Conservation (phyloP, 1,140 invertebrate species). For the Drosophila miranda region DNA sequence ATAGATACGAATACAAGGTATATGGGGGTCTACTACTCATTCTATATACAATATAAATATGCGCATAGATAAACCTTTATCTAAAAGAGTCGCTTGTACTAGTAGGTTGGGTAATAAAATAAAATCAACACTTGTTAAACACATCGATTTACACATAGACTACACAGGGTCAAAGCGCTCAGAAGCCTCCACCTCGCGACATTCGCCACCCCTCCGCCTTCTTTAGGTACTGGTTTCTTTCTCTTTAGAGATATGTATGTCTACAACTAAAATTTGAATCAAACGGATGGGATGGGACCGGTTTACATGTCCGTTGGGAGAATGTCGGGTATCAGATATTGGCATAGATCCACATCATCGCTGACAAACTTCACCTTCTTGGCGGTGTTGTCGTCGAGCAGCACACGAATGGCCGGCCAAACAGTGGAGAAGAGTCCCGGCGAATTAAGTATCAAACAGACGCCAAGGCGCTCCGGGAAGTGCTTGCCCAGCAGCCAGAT, state of each 20-base stretch:
- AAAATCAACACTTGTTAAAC: slow-evolving; percentile 59
- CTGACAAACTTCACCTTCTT: slow-evolving; percentile 88
- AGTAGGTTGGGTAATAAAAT: slow-evolving; percentile 64
- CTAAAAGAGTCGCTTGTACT: slow-evolving; percentile 68
- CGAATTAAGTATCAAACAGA: slow-evolving; percentile 88
- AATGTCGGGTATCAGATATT: slow-evolving; percentile 89
- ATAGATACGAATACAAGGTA: slow-evolving; percentile 54
- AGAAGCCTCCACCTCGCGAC: slow-evolving; percentile 33
- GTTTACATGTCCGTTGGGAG: slow-evolving; percentile 87
- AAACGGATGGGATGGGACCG: slow-evolving; percentile 5
- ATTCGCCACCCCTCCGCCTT: slow-evolving; percentile 7
- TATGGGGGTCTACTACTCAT: slow-evolving; percentile 40
- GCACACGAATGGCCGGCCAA: slow-evolving; percentile 88
- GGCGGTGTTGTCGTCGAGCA: slow-evolving; percentile 90
- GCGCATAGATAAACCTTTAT: slow-evolving; percentile 60
- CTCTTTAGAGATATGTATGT: slow-evolving; percentile 68
- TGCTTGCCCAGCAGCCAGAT: slow-evolving; percentile 89
- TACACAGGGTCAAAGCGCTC: slow-evolving; percentile 52
- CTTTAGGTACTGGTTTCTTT: slow-evolving; percentile 68
- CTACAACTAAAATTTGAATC: slow-evolving; percentile 48
- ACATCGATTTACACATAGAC: slow-evolving; percentile 65
- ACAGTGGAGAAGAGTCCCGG: slow-evolving; percentile 88
- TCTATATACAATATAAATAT: slow-evolving; percentile 43
- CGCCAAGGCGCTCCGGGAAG: slow-evolving; percentile 89
- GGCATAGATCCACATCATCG: slow-evolving; percentile 87